phyloP scores from a whole-genome alignment of 2,888 invertebrate species.

The Torymus aiolomorphi region DNA sequence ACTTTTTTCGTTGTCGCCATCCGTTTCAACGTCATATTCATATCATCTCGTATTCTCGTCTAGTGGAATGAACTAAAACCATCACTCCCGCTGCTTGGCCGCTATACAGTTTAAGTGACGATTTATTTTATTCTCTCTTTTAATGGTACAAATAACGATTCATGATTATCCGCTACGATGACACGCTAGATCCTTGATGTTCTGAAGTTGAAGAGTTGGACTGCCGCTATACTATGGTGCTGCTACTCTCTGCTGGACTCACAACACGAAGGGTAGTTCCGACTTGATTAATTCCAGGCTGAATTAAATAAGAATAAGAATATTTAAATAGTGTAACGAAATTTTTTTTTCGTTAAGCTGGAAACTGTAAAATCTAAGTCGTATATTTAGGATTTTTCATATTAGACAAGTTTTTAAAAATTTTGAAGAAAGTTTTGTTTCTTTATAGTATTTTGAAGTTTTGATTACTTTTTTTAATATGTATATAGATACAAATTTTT shows the following conservation, averaged over 20 bases:
- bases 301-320: constrained; percentile 18
- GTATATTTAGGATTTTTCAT: no score
- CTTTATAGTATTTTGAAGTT: no score
- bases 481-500: no score
- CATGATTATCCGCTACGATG: constrained; percentile 54
- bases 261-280: constrained; percentile 69
- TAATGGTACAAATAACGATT: constrained; percentile 56
- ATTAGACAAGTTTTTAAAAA: no score
- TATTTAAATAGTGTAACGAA: neutral
- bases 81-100: constrained; percentile 53
- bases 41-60: constrained; percentile 4
- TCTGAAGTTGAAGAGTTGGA: constrained; percentile 58
- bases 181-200: constrained; percentile 55
- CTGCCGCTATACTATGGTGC: constrained; percentile 72
- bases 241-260: constrained; percentile 70
- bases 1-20: constrained; percentile 53
- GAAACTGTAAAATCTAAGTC: no score
- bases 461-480: no score
- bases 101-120: constrained; percentile 54
- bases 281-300: constrained; percentile 70
- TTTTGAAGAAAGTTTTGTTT: no score
- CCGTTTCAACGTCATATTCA: constrained; percentile 37
- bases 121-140: constrained; percentile 35
- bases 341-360: no score
- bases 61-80: constrained; percentile 53